Conservation (phyloP, 2,888 invertebrate genomes). For the Lasius platythorax region DNA sequence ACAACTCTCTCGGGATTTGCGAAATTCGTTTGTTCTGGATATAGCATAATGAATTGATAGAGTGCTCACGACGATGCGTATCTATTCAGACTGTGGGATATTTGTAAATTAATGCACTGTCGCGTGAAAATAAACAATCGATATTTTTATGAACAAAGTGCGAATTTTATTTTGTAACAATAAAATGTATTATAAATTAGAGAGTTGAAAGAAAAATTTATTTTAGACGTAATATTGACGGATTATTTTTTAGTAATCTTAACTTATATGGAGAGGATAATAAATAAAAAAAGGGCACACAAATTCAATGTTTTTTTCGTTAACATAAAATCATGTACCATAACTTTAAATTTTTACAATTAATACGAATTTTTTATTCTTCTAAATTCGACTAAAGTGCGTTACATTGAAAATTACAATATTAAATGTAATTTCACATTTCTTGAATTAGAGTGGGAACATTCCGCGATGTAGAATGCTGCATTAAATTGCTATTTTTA, state of each 20-base stretch:
- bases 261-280: background rate
- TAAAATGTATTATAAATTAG: background rate
- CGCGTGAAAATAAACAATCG: background rate
- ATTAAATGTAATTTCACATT: background rate
- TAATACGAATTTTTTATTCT: background rate
- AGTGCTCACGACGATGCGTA: constrained; percentile 49
- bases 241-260: constrained; percentile 25
- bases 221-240: constrained; percentile 3
- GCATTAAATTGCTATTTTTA: constrained; percentile 26
- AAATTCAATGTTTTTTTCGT: constrained; percentile 7
- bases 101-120: constrained; percentile 42
- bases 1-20: constrained; percentile 57
- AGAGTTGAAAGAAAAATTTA: constrained; percentile 10
- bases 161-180: background rate
- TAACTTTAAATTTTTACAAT: constrained; percentile 17
- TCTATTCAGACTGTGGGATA: background rate
- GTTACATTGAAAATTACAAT: constrained; percentile 11
- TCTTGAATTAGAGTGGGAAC: background rate
- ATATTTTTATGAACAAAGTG: constrained; percentile 23
- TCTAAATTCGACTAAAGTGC: background rate
- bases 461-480: background rate
- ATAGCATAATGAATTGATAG: constrained; percentile 72
- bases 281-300: background rate
- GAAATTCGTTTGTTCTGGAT: constrained; percentile 61
- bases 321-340: background rate